Evolutionary conservation across 2,888 invertebrate species (phyloP).

Genomic region (Rotaria sp.): DNA sequence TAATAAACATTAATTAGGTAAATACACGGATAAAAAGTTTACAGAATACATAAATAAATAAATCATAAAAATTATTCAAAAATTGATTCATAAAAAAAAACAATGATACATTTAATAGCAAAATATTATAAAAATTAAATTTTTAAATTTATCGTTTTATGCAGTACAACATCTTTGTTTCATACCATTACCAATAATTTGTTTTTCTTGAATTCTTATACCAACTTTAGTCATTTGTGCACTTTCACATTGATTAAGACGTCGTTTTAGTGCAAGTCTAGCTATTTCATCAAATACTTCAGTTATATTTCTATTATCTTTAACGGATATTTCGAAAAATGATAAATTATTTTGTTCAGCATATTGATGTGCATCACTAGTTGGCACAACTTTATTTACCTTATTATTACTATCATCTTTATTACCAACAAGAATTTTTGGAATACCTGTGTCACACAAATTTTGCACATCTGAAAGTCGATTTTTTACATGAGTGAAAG

Average conservation of each 20-base stretch:
- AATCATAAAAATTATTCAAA: too few relatives aligned
- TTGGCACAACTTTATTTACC: constrained; percentile 76
- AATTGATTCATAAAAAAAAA: background rate
- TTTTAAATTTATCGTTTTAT: background rate
- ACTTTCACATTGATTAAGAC: background rate
- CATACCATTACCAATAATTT: background rate
- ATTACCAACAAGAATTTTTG: constrained; percentile 50
- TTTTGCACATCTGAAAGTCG: constrained; percentile 99
- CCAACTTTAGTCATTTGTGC: background rate
- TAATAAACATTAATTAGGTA: background rate
- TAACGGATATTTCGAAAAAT: constrained; percentile 94
- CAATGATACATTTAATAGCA: background rate
- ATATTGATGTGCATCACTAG: constrained; percentile 90
- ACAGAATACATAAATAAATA: too few relatives aligned
- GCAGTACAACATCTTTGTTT: background rate
- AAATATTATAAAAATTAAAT: background rate
- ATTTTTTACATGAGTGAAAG: constrained; percentile 94
- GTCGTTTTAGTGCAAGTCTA: background rate
- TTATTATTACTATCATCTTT: constrained; percentile 54
- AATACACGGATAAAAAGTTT: too few relatives aligned
- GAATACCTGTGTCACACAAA: constrained; percentile 81
- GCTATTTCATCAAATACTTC: constrained; percentile 64
- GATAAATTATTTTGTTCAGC: constrained; percentile 94
- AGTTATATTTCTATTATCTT: constrained; percentile 96
- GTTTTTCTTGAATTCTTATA: background rate